Evolutionary conservation across 2,888 invertebrate species (phyloP).

Genomic region (Bugulina stolonifera): DNA sequence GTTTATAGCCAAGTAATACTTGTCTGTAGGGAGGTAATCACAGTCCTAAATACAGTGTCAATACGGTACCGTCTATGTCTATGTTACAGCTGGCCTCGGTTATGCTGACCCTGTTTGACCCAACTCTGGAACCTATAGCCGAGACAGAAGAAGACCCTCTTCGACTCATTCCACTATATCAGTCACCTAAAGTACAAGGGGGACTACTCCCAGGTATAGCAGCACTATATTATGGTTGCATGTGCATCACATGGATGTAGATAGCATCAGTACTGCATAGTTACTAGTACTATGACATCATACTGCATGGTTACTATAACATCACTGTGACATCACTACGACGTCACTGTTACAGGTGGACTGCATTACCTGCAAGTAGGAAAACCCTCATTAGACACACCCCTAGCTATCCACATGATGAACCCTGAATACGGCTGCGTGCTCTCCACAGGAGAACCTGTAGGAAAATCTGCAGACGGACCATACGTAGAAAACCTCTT

Average conservation of each 20-base stretch:
- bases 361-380: slow-evolving; percentile 48
- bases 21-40: too few relatives aligned
- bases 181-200: slow-evolving; percentile 46
- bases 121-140: slow-evolving; percentile 43
- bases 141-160: slow-evolving; percentile 43
- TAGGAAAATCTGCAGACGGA: slow-evolving; percentile 31
- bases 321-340: too few relatives aligned
- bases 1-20: too few relatives aligned
- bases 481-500: slow-evolving; percentile 40
- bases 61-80: too few relatives aligned
- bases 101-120: slow-evolving; percentile 51
- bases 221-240: too few relatives aligned
- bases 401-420: slow-evolving; percentile 39
- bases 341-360: slow-evolving; percentile 46
- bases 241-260: too few relatives aligned
- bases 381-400: slow-evolving; percentile 44
- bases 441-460: slow-evolving; percentile 42
- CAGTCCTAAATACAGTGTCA: too few relatives aligned
- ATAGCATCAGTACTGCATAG: too few relatives aligned
- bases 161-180: slow-evolving; percentile 51
- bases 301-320: too few relatives aligned
- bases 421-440: slow-evolving; percentile 44
- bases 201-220: slow-evolving; percentile 47
- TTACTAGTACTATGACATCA: too few relatives aligned
- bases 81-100: slow-evolving; percentile 46